Base-by-base conservation (phyloP, 2,888 invertebrate species). In the Tetrapedia diversipes region DNA sequence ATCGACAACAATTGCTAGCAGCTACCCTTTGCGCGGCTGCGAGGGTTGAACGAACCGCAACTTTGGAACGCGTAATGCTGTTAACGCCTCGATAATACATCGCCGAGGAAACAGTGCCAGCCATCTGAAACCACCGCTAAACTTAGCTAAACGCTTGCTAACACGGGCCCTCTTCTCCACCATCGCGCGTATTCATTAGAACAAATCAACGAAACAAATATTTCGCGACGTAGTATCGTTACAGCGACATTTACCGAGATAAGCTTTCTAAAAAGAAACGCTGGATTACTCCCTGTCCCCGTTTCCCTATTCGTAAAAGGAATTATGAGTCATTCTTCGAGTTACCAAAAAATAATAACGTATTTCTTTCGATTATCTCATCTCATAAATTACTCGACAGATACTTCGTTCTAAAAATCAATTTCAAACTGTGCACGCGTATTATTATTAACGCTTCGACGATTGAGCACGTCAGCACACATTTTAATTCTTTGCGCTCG, bases 11-110 rank as follows among this genome's bases (percentile, higher is more conserved):
- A 57, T 27, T 47, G 10, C 10, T 8, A 63, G 22, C 29, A 68
- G 14, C 45, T 34, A 63, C 54, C 57, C 24, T 39, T 47, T 16
- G 29, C 34, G 24, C n/a, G 47, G 60, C 63, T 41, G 45, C 49
- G 69, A 74, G 72, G 75, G 84, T 82, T 84, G 84, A 82, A 82
- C 65, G 81, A 82, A 82, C 82, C 63, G 68, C 73, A 57, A 80
- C 54, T 83, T 81, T 54, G 73, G 10, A 64, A 39, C 81, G 70
- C 64, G 70, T 79, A 74, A 82, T 56, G 77, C 79, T 64, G 60
- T 82, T 83, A 84, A 83, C 79, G 74, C 63, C 53, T 70, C 81
- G 77, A 81, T 79, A 81, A 83, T 71, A 68, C 73, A 74, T 72
- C 56, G 69, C 29, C 68, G 76, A 41, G 79, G 34, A 80, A 79